Evolutionary conservation across 2,113 vertebrate genomes (phyloP), one percentile per base, ranked within the genome.

Genomic region (Chloropsis cyanopogon): DNA sequence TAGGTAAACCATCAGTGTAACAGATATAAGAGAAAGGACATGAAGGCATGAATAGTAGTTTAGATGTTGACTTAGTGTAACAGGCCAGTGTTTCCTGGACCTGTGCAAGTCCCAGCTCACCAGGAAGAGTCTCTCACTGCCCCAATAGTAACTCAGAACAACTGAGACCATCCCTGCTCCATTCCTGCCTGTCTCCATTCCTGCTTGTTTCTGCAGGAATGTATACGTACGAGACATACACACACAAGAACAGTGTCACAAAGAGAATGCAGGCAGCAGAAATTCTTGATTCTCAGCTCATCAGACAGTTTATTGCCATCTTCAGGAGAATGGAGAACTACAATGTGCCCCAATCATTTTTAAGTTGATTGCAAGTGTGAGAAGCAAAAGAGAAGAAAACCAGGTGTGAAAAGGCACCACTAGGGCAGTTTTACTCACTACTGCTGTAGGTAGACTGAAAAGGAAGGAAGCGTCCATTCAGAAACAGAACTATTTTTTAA

Each of bases 201-300:
- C 65, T 82, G n/a, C 63, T 65, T 59, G 21, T 11, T 76, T 37
- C 39, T 28, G 22, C 25, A 72, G 41, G 16, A 57, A 46, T 5
- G 11, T 21, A 47, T 41, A 37, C 0, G 0, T 29, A 29, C 2
- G 18, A 68, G 56, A 64, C 4, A 23, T 10, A 47, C 41, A 14
- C 0, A 0, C 41, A 28, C 1, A 10, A 75, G 52, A 82, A 76
- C 0, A 0, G 10, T 49, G 37, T 24, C 0, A 0, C 29, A 56
- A 69, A 65, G 12, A 53, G 29, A 81, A 44, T 21, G 46, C 19
- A 77, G 47, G 14, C 11, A 92, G 24, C 15, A 88, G 69, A 86
- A 89, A 91, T 70, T 53, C 31, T 69, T 91, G 52, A 84, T 71
- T 85, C 66, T 82, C 37, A 57, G 68, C 33, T 86, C 41, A 68